These are phyloP conservation scores for Macquaria ambigua DNA, from an alignment of 2,113 vertebrate genomes.

Conservation along the genomic window DNA sequence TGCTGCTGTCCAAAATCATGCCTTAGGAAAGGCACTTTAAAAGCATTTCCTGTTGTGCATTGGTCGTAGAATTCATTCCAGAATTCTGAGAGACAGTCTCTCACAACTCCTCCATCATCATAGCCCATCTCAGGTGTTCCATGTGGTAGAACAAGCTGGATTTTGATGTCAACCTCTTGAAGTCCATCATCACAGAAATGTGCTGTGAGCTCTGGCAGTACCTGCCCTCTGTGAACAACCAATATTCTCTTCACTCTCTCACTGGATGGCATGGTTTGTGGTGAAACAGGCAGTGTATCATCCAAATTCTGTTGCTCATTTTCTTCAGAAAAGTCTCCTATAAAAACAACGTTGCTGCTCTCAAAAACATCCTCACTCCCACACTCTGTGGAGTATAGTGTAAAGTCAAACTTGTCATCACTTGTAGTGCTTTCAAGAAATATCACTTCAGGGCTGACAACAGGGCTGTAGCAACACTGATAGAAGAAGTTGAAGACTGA, in stretches of 20 bases:
- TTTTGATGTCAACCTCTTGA: slow-evolving; percentile 1
- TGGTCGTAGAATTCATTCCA: slow-evolving; percentile 25
- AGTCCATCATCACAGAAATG: slow-evolving; percentile 1
- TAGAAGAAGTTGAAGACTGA: background rate
- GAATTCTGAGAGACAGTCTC: slow-evolving; percentile 20
- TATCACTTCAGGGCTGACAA: background rate
- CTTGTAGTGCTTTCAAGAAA: background rate
- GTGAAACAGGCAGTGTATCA: background rate
- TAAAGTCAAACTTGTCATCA: background rate
- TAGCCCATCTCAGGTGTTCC: slow-evolving; percentile 14
- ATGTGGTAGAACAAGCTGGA: slow-evolving; percentile 7
- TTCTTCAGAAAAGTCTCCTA: background rate
- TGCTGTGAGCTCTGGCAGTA: slow-evolving; percentile 11
- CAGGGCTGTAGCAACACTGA: background rate
- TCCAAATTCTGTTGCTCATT: slow-evolving; percentile 7
- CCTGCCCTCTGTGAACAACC: slow-evolving; percentile 7
- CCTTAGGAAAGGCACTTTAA: slow-evolving; percentile 6
- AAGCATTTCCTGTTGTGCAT: background rate
- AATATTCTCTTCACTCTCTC: slow-evolving; percentile 10
- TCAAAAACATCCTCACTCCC: background rate
- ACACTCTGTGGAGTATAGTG: background rate
- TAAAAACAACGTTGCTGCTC: background rate
- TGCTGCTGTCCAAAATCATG: slow-evolving; percentile 30
- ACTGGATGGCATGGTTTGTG: background rate
- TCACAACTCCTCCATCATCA: slow-evolving; percentile 18